Conservation (phyloP, 2,113 vertebrate genomes). For the Butorides virescens region DNA sequence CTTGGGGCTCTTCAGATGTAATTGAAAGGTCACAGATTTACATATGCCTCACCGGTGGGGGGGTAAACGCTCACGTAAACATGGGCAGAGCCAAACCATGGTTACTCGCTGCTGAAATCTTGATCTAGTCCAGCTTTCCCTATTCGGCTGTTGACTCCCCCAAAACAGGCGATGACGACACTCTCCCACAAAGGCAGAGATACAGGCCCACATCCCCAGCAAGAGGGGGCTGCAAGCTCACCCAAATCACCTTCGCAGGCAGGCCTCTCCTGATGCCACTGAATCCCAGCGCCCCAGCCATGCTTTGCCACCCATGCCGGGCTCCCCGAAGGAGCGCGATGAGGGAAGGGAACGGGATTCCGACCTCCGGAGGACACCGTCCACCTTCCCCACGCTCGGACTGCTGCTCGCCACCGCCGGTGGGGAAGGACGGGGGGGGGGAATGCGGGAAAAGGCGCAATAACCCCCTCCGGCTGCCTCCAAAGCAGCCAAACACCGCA, state of each 20-base stretch:
- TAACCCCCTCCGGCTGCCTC: not conserved
- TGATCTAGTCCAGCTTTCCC: not conserved
- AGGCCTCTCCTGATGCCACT: not conserved
- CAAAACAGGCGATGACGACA: not conserved
- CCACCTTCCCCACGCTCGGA: not conserved
- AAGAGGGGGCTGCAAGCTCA: not conserved
- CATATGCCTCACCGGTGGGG: not conserved
- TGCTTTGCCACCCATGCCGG: not conserved
- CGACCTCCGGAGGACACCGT: not conserved
- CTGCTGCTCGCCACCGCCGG: not conserved
- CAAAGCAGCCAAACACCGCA: not conserved
- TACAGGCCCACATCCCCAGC: not conserved
- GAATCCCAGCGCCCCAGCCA: not conserved
- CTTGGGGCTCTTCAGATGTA: not conserved
- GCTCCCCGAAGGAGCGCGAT: not conserved
- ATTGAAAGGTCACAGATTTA: not conserved
- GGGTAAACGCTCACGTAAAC: not conserved
- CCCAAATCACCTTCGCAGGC: not conserved
- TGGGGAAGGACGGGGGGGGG: not conserved
- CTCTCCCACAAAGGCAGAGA: not conserved
- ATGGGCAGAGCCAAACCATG: not conserved
- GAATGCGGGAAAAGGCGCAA: rapidly evolving
- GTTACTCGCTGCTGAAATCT: not conserved
- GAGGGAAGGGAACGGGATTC: not conserved
- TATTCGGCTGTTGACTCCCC: not conserved